A percentile compares a stretch with the other conserved stretches of the same genome.
Evolutionary conservation across 2,797 vertebrate genomes (phyloP).

Genomic region (Rhabdomys pumilio): DNA sequence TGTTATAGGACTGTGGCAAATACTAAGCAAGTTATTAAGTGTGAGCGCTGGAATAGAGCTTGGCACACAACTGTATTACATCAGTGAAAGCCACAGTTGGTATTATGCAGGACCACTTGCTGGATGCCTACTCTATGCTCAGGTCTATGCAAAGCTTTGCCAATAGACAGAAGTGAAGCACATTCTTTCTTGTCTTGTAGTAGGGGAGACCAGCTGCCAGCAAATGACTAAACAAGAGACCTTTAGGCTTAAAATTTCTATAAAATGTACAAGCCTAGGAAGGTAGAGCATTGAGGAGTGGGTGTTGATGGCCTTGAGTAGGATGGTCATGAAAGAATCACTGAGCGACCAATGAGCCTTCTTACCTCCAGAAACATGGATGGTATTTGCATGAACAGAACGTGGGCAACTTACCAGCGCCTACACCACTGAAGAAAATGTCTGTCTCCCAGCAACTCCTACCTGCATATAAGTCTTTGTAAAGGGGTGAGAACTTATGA

Average conservation of each 20-base stretch:
- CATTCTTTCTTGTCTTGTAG: neutral
- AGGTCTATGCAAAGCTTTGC: neutral
- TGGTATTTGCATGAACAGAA: too few relatives aligned
- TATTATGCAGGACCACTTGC: neutral
- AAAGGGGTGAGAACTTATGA: neutral
- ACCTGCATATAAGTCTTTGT: neutral
- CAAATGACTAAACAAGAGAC: neutral
- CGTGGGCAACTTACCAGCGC: neutral
- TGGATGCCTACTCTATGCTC: neutral
- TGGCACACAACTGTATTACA: neutral
- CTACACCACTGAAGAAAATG: neutral
- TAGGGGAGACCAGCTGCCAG: neutral
- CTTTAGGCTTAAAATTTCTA: neutral
- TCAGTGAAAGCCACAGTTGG: neutral
- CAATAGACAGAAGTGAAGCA: neutral
- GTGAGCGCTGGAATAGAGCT: neutral
- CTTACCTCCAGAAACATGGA: neutral
- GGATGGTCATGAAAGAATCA: neutral
- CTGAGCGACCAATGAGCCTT: neutral
- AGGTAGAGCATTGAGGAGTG: neutral
- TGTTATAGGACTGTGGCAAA: neutral
- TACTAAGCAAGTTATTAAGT: neutral
- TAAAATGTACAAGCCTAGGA: neutral
- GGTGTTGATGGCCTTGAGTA: neutral
- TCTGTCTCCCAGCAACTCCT: neutral